These are phyloP conservation scores for Emydoidea blandingii DNA, from an alignment of 2,797 vertebrate species.

Conservation along the genomic window DNA sequence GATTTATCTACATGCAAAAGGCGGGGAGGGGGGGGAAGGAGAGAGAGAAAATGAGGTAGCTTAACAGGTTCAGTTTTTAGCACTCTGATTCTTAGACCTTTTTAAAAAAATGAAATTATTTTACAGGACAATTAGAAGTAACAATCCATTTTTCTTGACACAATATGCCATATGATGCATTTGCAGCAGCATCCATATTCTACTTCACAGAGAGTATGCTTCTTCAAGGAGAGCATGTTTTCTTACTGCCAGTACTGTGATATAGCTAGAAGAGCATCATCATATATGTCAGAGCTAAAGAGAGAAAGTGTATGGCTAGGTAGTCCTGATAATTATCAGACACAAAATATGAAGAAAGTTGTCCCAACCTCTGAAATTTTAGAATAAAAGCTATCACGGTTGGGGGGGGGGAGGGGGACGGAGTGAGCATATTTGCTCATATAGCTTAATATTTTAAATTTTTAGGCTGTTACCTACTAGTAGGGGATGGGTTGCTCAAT, in stretches of 20 bases:
- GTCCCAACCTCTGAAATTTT: neutral
- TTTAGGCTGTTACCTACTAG: neutral
- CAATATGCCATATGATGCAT: neutral
- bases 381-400: neutral
- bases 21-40: no score
- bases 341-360: neutral
- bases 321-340: neutral
- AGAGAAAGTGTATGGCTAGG: no score
- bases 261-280: neutral
- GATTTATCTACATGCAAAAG: neutral
- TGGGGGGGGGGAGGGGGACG: fast-evolving
- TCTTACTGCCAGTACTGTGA: neutral
- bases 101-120: neutral
- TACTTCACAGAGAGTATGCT: neutral
- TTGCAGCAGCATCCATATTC: neutral
- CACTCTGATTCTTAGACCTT: neutral
- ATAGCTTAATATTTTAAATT: neutral
- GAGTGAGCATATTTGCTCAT: neutral
- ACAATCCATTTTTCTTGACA: neutral
- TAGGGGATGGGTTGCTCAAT: neutral
- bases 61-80: neutral
- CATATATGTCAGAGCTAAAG: neutral
- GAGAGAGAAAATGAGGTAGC: neutral
- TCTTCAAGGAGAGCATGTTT: neutral
- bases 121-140: neutral